phyloP scores from a whole-genome alignment of 2,113 vertebrate species.

The Anoura caudifer region DNA sequence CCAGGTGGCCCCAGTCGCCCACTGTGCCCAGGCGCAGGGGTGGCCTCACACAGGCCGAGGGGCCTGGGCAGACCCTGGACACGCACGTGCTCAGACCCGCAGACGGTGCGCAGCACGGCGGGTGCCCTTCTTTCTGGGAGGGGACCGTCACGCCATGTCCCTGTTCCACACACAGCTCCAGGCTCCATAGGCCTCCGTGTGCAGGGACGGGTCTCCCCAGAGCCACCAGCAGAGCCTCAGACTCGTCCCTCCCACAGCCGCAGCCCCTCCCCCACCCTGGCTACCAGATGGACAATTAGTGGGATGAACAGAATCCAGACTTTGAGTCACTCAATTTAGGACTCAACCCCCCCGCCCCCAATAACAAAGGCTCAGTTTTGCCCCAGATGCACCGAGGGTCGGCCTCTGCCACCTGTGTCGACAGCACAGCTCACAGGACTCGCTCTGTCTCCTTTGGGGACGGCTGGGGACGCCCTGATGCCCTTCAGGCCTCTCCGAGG shows the following conservation, averaged over 20 bases:
- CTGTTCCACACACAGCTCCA: not conserved
- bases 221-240: not conserved
- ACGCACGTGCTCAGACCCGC: rapidly evolving
- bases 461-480: not conserved
- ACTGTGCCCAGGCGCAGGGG: not conserved
- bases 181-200: not conserved
- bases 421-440: too few relatives aligned
- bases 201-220: not conserved
- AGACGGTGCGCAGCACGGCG: not conserved
- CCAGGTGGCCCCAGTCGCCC: not conserved
- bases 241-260: not conserved
- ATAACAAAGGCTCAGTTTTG: not conserved
- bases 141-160: rapidly evolving
- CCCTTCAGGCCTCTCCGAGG: not conserved
- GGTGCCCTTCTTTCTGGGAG: not conserved
- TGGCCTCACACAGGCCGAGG: not conserved
- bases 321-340: not conserved
- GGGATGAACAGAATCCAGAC: not conserved
- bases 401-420: not conserved
- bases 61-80: not conserved
- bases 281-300: rapidly evolving
- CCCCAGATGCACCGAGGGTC: not conserved
- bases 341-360: not conserved
- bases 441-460: not conserved
- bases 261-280: not conserved